Evolutionary conservation across 2,888 invertebrate genomes (phyloP), one percentile per base, ranked within the genome.

Genomic region (Candidula unifasciata): DNA sequence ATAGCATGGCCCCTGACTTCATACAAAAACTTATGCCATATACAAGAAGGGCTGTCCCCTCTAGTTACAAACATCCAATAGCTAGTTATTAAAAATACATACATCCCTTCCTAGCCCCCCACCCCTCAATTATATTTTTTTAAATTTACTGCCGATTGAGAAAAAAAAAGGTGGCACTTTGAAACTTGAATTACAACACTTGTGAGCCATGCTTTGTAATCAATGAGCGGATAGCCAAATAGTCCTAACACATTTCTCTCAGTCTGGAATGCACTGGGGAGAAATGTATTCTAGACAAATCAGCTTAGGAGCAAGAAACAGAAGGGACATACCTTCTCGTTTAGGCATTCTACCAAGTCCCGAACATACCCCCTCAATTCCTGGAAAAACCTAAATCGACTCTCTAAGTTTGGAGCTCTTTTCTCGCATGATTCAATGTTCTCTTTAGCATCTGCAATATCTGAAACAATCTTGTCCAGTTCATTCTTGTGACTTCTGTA

Each of bases 321-420:
- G 73, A 81, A 80, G 83, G 69, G 81, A 93, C 93, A 91, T 93
- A 98, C 97, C 96, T 99, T 99, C 95, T 98, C 98, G 94, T 98
- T 97, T 91, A 99, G 95, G 95, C 99, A 99, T 95, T 99, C 99
- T 93, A 99, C 96, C 94, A 99, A 96, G 95, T 99, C 98, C 90
- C 97, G 97, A 93, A 98, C 96, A 95, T 98, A 99, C 92, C 97
- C 97, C 94, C 97, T 96, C 92, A 97, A 96, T 95, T 98, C 97
- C 95, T 99, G 99, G 95, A 98, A 99, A 95, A 98, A 97, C 92
- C 96, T 95, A 95, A 97, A 99, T 89, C 97, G 96, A 84, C 96
- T 96, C 89, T 97, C 97, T 82, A 97, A 95, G 86, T 94, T 93
- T 30, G 96, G 96, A 82, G 95, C 95, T 88, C 95, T 95, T 76